These are phyloP conservation scores for Thymelicus lineola DNA, from an alignment of 2,888 invertebrate genomes.

Conservation along the genomic window DNA sequence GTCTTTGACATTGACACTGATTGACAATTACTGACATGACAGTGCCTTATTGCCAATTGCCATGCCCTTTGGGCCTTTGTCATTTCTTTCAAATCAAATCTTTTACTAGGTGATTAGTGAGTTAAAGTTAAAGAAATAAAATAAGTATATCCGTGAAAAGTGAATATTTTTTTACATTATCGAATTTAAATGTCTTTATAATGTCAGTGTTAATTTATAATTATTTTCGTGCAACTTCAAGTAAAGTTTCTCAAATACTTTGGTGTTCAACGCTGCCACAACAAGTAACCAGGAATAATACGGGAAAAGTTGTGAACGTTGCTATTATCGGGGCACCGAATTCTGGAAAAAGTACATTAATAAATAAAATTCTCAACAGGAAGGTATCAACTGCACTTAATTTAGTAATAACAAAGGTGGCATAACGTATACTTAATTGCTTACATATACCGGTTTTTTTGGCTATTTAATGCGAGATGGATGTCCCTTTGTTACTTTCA, in stretches of 20 bases:
- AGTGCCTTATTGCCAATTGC: no score
- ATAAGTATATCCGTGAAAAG: no score
- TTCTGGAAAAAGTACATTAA: conserved; percentile 97
- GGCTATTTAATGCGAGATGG: no score
- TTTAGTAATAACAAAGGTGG: background rate
- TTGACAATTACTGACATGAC: no score
- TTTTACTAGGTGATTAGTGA: no score
- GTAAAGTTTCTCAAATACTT: conserved; percentile 34
- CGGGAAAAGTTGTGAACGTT: conserved; percentile 86
- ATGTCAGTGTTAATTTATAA: conserved; percentile 50
- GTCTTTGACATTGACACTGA: no score
- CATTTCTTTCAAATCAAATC: no score
- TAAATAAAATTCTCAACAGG: conserved; percentile 93
- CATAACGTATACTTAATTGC: background rate
- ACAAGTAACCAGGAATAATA: conserved; percentile 51
- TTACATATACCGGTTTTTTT: background rate
- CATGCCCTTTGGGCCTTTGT: no score
- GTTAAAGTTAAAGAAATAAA: no score
- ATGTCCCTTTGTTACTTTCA: no score
- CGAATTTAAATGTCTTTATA: background rate
- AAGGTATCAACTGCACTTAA: conserved; percentile 82
- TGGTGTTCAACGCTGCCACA: conserved; percentile 70
- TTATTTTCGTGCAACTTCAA: conserved; percentile 45
- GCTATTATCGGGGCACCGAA: conserved; percentile 97
- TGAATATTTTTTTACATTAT: no score